phyloP scores from a whole-genome alignment of 1,140 invertebrate genomes.

The Trachymyrmex cornetzi region DNA sequence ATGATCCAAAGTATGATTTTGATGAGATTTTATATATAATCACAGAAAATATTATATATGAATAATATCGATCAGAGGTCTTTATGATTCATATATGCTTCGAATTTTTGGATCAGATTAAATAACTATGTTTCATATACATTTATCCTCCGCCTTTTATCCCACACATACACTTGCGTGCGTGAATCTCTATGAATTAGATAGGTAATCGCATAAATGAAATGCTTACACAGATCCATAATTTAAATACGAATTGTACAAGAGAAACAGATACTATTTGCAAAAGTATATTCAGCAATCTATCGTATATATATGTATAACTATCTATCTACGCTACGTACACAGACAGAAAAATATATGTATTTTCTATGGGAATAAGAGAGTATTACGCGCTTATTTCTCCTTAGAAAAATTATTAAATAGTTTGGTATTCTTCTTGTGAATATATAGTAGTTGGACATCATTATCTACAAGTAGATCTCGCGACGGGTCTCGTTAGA shows the following conservation, averaged over 20 bases:
- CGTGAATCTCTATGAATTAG: not conserved
- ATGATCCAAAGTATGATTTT: not conserved
- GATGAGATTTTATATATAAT: slow-evolving; percentile 18
- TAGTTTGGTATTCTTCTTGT: slow-evolving; percentile 45
- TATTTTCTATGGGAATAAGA: slow-evolving; percentile 46
- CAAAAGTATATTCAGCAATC: slow-evolving; percentile 54
- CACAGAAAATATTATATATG: not conserved
- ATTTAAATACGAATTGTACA: slow-evolving; percentile 58
- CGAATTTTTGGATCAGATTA: slow-evolving; percentile 23
- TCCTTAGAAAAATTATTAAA: slow-evolving; percentile 56
- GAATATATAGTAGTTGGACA: slow-evolving; percentile 40
- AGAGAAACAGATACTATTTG: slow-evolving; percentile 37
- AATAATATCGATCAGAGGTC: not conserved
- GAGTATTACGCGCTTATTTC: slow-evolving; percentile 32
- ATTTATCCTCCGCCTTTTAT: not conserved
- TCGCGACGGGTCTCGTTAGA: slow-evolving; percentile 25
- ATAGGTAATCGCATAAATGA: slow-evolving; percentile 1
- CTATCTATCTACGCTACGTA: slow-evolving; percentile 20
- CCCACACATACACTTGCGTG: not conserved
- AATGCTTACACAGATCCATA: slow-evolving; percentile 33
- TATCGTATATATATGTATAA: slow-evolving; percentile 30
- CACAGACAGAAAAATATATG: slow-evolving; percentile 38
- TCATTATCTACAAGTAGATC: slow-evolving; percentile 18
- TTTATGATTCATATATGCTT: not conserved
- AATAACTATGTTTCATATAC: slow-evolving; percentile 7